phyloP scores from a whole-genome alignment of 2,888 invertebrate species.

The Tribolium freemani region DNA sequence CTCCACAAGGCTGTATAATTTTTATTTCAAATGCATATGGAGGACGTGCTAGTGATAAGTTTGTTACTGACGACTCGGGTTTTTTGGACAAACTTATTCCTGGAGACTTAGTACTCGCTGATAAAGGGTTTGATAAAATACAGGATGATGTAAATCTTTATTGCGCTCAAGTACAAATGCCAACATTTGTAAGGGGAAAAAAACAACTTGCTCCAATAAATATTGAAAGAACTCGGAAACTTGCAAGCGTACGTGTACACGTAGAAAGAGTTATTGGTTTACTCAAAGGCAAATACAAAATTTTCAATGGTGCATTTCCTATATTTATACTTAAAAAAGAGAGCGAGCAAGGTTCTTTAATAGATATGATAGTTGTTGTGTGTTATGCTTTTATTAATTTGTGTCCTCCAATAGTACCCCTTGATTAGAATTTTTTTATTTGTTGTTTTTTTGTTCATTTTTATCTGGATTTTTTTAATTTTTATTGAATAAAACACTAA shows the following conservation, averaged over 20 bases:
- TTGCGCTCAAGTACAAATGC: background rate
- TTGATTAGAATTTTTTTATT: no score
- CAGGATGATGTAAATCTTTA: background rate
- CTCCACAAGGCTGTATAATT: background rate
- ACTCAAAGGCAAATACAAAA: background rate
- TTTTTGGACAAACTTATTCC: background rate
- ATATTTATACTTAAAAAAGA: background rate
- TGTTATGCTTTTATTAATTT: background rate
- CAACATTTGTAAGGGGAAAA: background rate
- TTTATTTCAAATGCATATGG: background rate
- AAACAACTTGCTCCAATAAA: no score
- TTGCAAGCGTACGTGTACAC: background rate
- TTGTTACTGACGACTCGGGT: background rate
- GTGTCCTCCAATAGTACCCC: no score
- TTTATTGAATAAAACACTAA: no score
- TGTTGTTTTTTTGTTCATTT: no score
- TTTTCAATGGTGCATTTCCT: background rate
- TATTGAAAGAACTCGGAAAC: background rate
- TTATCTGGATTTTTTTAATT: no score
- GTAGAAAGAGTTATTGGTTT: background rate
- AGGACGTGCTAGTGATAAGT: background rate
- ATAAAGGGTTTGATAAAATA: background rate
- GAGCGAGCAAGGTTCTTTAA: background rate
- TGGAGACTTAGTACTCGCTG: background rate
- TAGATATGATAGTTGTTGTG: background rate